phyloP scores from a whole-genome alignment of 2,113 vertebrate species.

The Perca schrenkii region DNA sequence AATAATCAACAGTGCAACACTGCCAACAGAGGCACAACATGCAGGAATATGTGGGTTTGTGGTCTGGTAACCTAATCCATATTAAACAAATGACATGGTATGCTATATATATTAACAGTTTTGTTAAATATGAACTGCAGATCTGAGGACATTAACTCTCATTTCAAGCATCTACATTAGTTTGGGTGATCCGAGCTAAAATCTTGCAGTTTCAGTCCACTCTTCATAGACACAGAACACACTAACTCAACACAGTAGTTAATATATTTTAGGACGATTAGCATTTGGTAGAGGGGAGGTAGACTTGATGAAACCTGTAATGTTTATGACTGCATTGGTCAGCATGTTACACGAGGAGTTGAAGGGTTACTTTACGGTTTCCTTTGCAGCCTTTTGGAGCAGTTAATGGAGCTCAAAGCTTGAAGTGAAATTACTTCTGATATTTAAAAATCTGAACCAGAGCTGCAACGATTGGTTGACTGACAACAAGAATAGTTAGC shows the following conservation, averaged over 20 bases:
- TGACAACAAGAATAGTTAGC: background rate
- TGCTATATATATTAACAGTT: too few species aligned
- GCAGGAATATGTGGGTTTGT: too few species aligned
- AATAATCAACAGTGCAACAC: too few species aligned
- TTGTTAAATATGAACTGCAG: background rate
- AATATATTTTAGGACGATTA: background rate
- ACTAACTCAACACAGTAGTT: background rate
- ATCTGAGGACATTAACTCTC: background rate
- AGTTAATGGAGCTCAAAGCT: background rate
- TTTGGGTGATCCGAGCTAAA: background rate
- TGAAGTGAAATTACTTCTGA: background rate
- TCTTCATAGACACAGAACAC: slow-evolving; percentile 22
- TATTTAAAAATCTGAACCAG: too few species aligned
- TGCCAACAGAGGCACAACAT: too few species aligned
- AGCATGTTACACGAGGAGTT: background rate
- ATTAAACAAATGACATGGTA: background rate
- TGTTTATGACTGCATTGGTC: background rate
- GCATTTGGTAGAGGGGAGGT: background rate
- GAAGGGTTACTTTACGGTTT: background rate
- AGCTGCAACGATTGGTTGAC: background rate
- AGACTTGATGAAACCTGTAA: background rate
- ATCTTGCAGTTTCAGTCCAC: slow-evolving; percentile 34
- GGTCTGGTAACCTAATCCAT: background rate
- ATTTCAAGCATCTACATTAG: background rate
- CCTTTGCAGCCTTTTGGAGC: slow-evolving; percentile 14